Percentiles rank a stretch among this genome's conserved stretches.
Evolutionary conservation across 2,888 invertebrate species (phyloP).

Genomic region (Ariolimax columbianus): DNA sequence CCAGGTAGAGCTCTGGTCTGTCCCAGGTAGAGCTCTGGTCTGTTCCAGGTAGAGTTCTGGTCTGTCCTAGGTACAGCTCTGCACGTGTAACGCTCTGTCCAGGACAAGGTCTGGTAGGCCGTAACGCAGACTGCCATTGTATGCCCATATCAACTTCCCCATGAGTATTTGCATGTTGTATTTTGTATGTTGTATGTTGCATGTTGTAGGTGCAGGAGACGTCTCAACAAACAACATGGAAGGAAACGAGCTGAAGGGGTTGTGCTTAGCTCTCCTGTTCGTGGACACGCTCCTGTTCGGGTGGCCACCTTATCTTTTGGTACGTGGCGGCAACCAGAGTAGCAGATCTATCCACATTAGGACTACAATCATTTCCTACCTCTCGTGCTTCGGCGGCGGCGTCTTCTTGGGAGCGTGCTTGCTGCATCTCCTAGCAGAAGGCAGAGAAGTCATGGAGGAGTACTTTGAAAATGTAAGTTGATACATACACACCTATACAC

Average conservation of each 20-base stretch:
- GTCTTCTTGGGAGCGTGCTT: slow-evolving; percentile 79
- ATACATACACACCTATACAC: too few relatives aligned
- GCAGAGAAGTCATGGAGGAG: slow-evolving; percentile 68
- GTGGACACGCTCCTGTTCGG: slow-evolving; percentile 39
- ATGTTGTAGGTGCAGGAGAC: neutral
- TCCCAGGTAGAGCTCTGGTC: too few relatives aligned
- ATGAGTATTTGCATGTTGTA: too few relatives aligned
- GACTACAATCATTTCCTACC: slow-evolving; percentile 39
- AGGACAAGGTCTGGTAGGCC: too few relatives aligned
- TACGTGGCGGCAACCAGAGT: neutral
- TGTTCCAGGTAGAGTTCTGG: too few relatives aligned
- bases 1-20: too few relatives aligned
- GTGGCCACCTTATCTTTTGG: slow-evolving; percentile 43
- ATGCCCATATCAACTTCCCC: too few relatives aligned
- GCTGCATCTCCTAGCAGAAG: slow-evolving; percentile 77
- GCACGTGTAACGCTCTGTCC: too few relatives aligned
- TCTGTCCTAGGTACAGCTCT: too few relatives aligned
- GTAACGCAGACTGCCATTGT: too few relatives aligned
- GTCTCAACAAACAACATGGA: slow-evolving; percentile 19
- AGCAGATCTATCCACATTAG: neutral
- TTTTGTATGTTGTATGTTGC: too few relatives aligned
- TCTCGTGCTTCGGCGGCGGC: slow-evolving; percentile 77
- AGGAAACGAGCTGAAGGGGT: neutral
- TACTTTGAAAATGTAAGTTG: slow-evolving; percentile 33
- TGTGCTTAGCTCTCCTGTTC: slow-evolving; percentile 38